Evolutionary conservation across 2,797 vertebrate species (phyloP), one percentile per base, ranked within the genome.

Genomic region (Fringilla coelebs): DNA sequence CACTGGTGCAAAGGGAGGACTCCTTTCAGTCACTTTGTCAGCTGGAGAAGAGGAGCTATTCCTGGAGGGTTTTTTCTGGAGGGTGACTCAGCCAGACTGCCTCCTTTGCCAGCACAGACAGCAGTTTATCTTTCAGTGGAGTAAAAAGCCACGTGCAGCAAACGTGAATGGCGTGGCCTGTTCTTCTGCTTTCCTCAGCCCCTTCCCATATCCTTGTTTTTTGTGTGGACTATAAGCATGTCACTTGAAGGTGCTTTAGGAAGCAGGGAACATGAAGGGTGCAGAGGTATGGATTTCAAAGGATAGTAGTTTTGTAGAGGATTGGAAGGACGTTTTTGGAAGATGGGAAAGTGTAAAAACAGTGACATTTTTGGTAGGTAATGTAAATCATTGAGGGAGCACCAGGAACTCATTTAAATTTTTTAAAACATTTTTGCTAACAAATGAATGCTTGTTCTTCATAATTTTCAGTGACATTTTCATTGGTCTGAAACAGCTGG

Each of bases 21-120:
- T 92, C 84, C 54, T 68, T 83, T 88, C 89, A 62, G 13, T 79
- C 74, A 34, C 11, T 2, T 77, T 62, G 80, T 71, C n/a, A 77
- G 76, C 92, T 93, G 78, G 71, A 90, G 77, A 67, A 85, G 85
- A 58, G 52, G 20, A 92, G 58, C 82, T 93, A 84, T 91, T 95
- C 93, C 92, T 74, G 55, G 81, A 92, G 52, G 74, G 9, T 10
- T 79, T 83, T 78, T 77, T 79, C 84, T 71, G 34, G 48, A 89
- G 31, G 6, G 32, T 76, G 36, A 16, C 75, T 85, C 72, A 81
- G 87, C 82, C 85, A 91, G 61, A 45, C 65, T 61, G 62, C 75
- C 26, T 88, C 26, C 36, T 58, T 54, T 93, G 89, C 93, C 89
- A 93, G 7, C 32, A 28, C 0, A 0, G 41, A 71, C 1, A 1